phyloP scores from a whole-genome alignment of 2,888 invertebrate species.

The Pherbina coryleti region DNA sequence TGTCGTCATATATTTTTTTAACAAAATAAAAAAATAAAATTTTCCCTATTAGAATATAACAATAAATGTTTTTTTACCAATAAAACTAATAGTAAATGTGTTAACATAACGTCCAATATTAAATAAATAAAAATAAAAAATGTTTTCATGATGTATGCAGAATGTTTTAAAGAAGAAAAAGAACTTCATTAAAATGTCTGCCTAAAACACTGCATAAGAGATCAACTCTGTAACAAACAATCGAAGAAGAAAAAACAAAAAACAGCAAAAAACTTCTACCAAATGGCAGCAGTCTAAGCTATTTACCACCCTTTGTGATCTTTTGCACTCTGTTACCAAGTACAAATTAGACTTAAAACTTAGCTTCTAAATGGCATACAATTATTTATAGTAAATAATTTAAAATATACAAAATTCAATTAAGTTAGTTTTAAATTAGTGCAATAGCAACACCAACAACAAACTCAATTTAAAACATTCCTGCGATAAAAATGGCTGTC shows the following conservation, averaged over 20 bases:
- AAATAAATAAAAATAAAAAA: background rate
- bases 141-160: background rate
- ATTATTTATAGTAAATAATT: slow-evolving; percentile 38
- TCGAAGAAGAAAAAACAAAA: background rate
- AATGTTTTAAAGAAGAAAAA: background rate
- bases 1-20: slow-evolving; percentile 27
- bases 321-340: slow-evolving; percentile 42
- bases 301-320: slow-evolving; percentile 25
- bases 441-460: slow-evolving; percentile 40
- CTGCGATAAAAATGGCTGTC: slow-evolving; percentile 52
- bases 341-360: slow-evolving; percentile 52
- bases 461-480: slow-evolving; percentile 45
- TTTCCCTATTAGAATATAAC: background rate
- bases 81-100: slow-evolving; percentile 7
- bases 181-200: background rate
- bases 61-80: background rate
- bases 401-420: slow-evolving; percentile 36
- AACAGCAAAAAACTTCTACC: background rate
- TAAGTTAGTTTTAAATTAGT: slow-evolving; percentile 43
- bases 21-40: slow-evolving; percentile 2
- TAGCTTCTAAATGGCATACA: slow-evolving; percentile 43
- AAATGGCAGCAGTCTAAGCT: background rate
- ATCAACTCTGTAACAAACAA: background rate
- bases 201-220: slow-evolving; percentile 5
- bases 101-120: slow-evolving; percentile 23